These are phyloP conservation scores for Eilema caniola DNA, from an alignment of 2,888 invertebrate genomes.

Conservation along the genomic window DNA sequence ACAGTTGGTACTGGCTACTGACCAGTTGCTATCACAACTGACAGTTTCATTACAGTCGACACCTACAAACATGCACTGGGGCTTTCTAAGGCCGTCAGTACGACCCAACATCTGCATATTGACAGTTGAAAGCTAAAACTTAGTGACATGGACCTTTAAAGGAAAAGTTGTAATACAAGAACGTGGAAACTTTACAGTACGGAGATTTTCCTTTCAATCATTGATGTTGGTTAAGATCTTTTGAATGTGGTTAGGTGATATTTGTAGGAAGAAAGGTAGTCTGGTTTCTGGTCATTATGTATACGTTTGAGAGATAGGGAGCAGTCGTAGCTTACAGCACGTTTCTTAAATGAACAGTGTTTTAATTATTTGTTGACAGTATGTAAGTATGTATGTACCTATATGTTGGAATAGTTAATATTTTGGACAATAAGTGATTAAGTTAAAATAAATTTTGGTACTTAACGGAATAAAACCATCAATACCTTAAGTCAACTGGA, in stretches of 20 bases:
- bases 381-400: no score
- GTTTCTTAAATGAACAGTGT: no score
- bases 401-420: no score
- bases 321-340: not conserved
- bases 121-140: slow-evolving; percentile 4
- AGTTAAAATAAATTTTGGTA: no score
- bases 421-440: no score
- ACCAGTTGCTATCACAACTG: slow-evolving; percentile 24
- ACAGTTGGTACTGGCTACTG: slow-evolving; percentile 11
- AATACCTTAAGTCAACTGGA: no score
- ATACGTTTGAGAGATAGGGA: not conserved
- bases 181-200: not conserved
- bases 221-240: not conserved
- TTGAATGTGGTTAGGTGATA: not conserved
- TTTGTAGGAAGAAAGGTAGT: not conserved
- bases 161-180: not conserved
- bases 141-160: not conserved
- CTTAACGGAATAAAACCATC: no score
- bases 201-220: not conserved
- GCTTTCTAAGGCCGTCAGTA: slow-evolving; percentile 38
- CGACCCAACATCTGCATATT: slow-evolving; percentile 30
- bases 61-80: slow-evolving; percentile 9
- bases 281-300: not conserved
- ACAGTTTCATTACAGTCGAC: slow-evolving; percentile 43
- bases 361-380: no score